Base-by-base conservation (phyloP, 1,140 invertebrate genomes). In the Conopomorpha cramerella region DNA sequence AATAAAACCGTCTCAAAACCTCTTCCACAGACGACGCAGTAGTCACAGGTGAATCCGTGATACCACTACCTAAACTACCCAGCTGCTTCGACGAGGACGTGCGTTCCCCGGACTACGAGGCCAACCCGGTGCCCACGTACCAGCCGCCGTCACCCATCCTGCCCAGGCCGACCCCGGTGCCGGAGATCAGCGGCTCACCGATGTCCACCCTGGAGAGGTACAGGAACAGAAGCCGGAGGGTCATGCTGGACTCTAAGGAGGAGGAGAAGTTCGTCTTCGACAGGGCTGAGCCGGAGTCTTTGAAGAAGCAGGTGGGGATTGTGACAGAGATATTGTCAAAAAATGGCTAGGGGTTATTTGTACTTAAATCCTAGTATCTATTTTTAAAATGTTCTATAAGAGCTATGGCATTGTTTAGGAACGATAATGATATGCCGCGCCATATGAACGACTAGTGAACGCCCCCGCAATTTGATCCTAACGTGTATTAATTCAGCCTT, bases 11-110 rank as follows among this genome's bases (percentile, higher is more conserved):
- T n/a, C n/a, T n/a, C n/a, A n/a, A 14, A 14, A 14, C 11, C 7
- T 25, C 3, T 8, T 8, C 15, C 47, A 32, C 61, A 79, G 77
- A 79, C 44, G 77, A 79, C 19, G 74, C 72, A n/a, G 59, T 79
- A 16, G 60, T 79, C 2, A 79, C 77, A 1, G 77, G 74, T 2
- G 63, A 73, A 31, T 51, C 72, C 27, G 74, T 79, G 14, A 79
- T 79, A 11, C 77, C 77, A n/a, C 46, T 79, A n/a, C 77, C 77
- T 18, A 79, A 79, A 44, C 49, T 79, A 8, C 77, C 77, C 0
- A 78, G 73, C 44, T 66, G 64, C 2, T 78, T 79, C 37, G 64
- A 67, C 34, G 63, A 58, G 8, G 60, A 67, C 8, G 49, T 49
- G 4, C n/a, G n/a, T n/a, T 55, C 66, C 2, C 62, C 64, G 0